These are phyloP conservation scores for Drosophila pseudotalamancana DNA, from an alignment of 2,888 invertebrate species.

Conservation along the genomic window DNA sequence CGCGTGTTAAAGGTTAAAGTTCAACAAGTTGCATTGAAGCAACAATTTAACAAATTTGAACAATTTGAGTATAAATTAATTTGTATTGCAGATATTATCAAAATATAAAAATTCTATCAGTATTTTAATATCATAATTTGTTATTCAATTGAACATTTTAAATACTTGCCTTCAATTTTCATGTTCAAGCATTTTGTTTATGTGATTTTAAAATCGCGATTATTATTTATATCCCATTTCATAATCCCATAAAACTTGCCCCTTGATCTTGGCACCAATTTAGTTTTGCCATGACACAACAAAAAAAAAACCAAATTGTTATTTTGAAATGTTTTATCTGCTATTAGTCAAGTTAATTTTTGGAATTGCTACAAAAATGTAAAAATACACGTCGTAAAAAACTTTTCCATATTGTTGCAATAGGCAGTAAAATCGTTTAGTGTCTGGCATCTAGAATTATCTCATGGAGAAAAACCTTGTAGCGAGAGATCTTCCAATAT, in stretches of 20 bases:
- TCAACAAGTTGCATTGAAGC: constrained; percentile 14
- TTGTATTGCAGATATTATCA: too few relatives aligned
- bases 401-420: constrained; percentile 20
- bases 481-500: constrained; percentile 23
- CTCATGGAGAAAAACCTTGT: constrained; percentile 34
- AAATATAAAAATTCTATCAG: not conserved
- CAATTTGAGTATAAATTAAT: not conserved
- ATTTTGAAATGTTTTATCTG: constrained; percentile 24
- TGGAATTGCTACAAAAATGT: constrained; percentile 22
- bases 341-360: constrained; percentile 34
- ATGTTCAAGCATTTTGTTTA: not conserved
- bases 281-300: constrained; percentile 24
- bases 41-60: constrained; percentile 4
- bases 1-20: constrained; percentile 41
- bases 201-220: not conserved
- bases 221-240: constrained; percentile 35
- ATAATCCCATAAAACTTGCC: constrained; percentile 31
- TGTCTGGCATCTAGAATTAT: constrained; percentile 22
- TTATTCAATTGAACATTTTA: not conserved
- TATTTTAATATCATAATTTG: not conserved
- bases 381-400: constrained; percentile 10
- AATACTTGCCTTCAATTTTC: not conserved
- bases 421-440: constrained; percentile 28
- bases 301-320: constrained; percentile 1
- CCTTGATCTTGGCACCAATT: constrained; percentile 44